Base-by-base conservation (phyloP, 2,888 invertebrate genomes). In the Rosalia funebris region DNA sequence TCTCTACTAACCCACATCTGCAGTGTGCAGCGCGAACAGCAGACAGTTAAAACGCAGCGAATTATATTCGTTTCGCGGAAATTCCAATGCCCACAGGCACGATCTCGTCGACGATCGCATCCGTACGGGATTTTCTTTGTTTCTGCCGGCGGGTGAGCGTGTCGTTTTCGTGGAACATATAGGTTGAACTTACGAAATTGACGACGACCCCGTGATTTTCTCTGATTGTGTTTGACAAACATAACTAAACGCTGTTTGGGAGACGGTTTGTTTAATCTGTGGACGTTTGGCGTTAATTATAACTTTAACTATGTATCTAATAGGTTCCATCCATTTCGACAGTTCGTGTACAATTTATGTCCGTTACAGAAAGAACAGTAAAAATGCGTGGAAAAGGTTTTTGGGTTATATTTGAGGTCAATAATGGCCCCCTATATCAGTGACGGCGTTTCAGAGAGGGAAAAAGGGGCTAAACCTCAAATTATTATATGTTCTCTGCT, bases 1-100 rank as follows among this genome's bases (percentile, higher is more conserved):
- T 17, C 66, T 64, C 56, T 63, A 54, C 50, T 57, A 52, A 53
- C 54, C 46, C 53, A 57, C 48, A 55, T 56, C 45, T 50, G 42
- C 60, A 32, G 11, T 46, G 46, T 45, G 44, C 39, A 25, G 32
- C 14, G 36, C 37, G 36, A 37, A n/a, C n/a, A n/a, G n/a, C n/a
- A n/a, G 15, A 16, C 50, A 41, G n/a, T 25, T 20, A 15, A n/a
- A 46, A 15, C 25, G 50, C 50, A 32, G 46, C 16, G 32, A 46
- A 50, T 50, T 50, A 15, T 25, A 41, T 41, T 19, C 39, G 50
- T 39, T 50, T 15, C 37, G 31, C 50, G 50, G 31, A 39, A 39
- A 36, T 39, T 50, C 19, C 4, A 20, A 39, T 34, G 19, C 12
- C 20, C 20, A 39, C 50, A 14, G 34, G 19, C 19, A 12, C 36